Conservation (phyloP, 2,888 invertebrate genomes). For the Dynastes grantii region DNA sequence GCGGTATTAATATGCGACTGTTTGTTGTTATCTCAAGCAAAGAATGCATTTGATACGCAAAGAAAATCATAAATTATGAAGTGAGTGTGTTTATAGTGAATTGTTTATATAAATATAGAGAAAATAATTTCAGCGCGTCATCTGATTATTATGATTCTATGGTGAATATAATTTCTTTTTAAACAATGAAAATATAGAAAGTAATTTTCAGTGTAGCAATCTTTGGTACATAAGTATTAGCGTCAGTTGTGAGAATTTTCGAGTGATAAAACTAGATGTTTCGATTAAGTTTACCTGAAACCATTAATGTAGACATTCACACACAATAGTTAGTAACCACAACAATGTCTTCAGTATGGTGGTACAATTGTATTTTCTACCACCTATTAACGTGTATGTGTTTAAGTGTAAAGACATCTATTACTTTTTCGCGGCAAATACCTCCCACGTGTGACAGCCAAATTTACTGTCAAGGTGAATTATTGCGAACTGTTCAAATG, state of each 20-base stretch:
- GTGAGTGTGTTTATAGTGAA: no score
- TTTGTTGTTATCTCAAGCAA: background rate
- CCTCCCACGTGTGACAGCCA: constrained; percentile 46
- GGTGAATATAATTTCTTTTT: background rate
- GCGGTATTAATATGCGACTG: background rate
- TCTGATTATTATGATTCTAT: background rate
- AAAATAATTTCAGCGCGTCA: background rate
- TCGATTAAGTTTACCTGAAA: background rate
- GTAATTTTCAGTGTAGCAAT: background rate
- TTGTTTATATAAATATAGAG: background rate
- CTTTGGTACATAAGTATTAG: background rate
- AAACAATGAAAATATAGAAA: constrained; percentile 14
- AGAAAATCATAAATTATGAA: background rate
- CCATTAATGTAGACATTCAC: no score
- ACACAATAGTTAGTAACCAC: background rate
- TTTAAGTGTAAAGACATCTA: background rate
- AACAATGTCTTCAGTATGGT: constrained; percentile 18
- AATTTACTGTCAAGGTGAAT: constrained; percentile 51
- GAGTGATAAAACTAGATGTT: background rate
- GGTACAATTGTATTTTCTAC: constrained; percentile 5
- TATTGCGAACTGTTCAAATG: constrained; percentile 44
- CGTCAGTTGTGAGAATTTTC: background rate
- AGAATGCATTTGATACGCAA: background rate
- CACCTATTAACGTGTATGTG: constrained; percentile 19
- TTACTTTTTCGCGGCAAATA: background rate